Evolutionary conservation across 1,140 invertebrate genomes (phyloP).

Genomic region (Pseudomyrmex dendroicus): DNA sequence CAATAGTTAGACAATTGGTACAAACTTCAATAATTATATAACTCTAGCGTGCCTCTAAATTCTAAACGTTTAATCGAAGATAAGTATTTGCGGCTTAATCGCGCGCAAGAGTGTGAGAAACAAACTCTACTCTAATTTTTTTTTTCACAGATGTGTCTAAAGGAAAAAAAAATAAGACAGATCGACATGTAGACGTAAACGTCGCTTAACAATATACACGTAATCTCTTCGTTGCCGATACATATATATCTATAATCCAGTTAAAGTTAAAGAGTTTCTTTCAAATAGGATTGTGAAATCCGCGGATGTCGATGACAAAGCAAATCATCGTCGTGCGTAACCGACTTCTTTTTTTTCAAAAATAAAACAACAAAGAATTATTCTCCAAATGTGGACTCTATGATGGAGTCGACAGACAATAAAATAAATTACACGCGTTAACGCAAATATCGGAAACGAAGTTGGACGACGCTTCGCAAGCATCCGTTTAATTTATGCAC

Average conservation of each 20-base stretch:
- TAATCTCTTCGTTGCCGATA: slow-evolving; percentile 34
- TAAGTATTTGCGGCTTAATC: too few species aligned
- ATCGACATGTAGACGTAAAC: neutral
- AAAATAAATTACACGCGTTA: neutral
- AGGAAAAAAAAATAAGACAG: neutral
- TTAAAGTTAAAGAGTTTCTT: slow-evolving; percentile 35
- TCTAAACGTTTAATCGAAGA: neutral
- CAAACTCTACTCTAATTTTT: too few species aligned
- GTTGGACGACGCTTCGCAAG: neutral
- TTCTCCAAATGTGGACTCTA: neutral
- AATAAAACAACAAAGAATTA: neutral
- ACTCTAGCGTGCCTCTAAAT: slow-evolving; percentile 3
- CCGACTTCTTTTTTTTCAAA: neutral
- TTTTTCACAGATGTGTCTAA: too few species aligned
- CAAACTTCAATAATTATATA: neutral
- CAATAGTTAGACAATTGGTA: slow-evolving; percentile 64
- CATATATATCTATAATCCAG: slow-evolving; percentile 5
- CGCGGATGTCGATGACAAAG: neutral
- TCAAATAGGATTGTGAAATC: slow-evolving; percentile 51
- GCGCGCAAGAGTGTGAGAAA: too few species aligned
- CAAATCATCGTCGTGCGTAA: neutral
- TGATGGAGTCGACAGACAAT: neutral
- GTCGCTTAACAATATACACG: slow-evolving; percentile 32
- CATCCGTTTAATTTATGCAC: neutral
- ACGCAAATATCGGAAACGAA: neutral